Evolutionary conservation across 2,888 invertebrate species (phyloP).

Genomic region (Drosophila diplacantha): DNA sequence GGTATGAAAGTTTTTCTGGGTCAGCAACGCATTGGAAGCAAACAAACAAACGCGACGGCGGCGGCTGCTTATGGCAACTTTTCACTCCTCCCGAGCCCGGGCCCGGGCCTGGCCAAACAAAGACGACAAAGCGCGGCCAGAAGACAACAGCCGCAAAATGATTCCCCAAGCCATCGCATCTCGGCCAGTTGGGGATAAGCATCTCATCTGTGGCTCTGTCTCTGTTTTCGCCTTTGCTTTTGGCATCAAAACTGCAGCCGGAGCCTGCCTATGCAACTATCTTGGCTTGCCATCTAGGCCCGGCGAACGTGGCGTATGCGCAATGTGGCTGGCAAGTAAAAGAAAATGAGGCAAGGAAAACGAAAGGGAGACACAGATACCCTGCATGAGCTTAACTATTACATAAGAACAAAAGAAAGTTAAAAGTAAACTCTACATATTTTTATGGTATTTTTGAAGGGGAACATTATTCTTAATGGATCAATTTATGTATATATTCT

Average conservation of each 20-base stretch:
- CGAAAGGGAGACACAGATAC: slow-evolving; percentile 17
- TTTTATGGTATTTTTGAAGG: background rate
- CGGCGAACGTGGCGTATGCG: slow-evolving; percentile 63
- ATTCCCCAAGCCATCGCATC: slow-evolving; percentile 51
- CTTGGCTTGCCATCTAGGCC: slow-evolving; percentile 41
- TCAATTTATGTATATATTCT: background rate
- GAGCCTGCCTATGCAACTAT: slow-evolving; percentile 24
- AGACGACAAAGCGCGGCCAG: slow-evolving; percentile 46
- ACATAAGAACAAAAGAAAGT: background rate
- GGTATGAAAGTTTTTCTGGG: slow-evolving; percentile 68
- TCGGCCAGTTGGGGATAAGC: slow-evolving; percentile 56
- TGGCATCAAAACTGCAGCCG: slow-evolving; percentile 40
- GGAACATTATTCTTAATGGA: no score
- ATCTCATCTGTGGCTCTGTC: slow-evolving; percentile 31
- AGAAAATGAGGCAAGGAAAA: background rate
- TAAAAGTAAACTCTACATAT: background rate
- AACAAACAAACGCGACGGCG: slow-evolving; percentile 39
- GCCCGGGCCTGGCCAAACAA: slow-evolving; percentile 26
- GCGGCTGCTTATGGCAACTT: slow-evolving; percentile 44
- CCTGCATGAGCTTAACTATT: background rate
- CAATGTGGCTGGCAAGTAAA: slow-evolving; percentile 51
- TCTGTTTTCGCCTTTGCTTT: slow-evolving; percentile 10
- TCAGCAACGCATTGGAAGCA: slow-evolving; percentile 68
- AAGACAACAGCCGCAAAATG: slow-evolving; percentile 55
- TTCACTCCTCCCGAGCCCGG: slow-evolving; percentile 26